Evolutionary conservation across 2,113 vertebrate genomes (phyloP).

Genomic region (Pipra filicauda): DNA sequence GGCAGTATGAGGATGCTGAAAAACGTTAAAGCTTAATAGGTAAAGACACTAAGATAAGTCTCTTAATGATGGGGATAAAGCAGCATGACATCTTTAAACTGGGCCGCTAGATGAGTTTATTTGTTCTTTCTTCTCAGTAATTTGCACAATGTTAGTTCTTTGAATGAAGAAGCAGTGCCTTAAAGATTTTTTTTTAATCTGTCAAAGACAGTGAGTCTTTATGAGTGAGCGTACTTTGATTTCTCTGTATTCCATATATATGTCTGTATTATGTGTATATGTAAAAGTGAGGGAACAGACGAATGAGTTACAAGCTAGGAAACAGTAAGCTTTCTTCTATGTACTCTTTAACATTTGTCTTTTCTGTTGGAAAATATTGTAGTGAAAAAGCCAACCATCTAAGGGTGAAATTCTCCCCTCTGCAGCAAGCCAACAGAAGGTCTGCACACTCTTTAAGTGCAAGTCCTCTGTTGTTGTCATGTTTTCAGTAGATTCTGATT

Average conservation of each 20-base stretch:
- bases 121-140: not conserved
- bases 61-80: conserved; percentile 10
- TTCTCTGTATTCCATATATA: not conserved
- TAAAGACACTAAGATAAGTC: not conserved
- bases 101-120: not conserved
- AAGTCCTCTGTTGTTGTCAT: not conserved
- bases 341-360: not conserved
- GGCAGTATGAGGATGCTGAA: not conserved
- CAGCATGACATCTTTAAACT: conserved; percentile 19
- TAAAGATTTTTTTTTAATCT: not conserved
- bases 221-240: not conserved
- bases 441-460: not conserved
- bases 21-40: not conserved
- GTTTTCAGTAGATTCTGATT: not conserved
- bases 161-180: not conserved
- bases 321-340: not conserved
- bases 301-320: not conserved
- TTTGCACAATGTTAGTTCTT: not conserved
- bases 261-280: not conserved
- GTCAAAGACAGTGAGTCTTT: not conserved
- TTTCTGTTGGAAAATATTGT: not conserved
- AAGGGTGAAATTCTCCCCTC: not conserved
- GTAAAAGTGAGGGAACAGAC: not conserved
- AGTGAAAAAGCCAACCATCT: not conserved
- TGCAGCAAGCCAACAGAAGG: not conserved